A percentile compares a stretch with the other conserved stretches of the same genome.
Conservation (phyloP, 37 sponge, comb jelly and placozoan species). For the Petrosia ficiformis region DNA sequence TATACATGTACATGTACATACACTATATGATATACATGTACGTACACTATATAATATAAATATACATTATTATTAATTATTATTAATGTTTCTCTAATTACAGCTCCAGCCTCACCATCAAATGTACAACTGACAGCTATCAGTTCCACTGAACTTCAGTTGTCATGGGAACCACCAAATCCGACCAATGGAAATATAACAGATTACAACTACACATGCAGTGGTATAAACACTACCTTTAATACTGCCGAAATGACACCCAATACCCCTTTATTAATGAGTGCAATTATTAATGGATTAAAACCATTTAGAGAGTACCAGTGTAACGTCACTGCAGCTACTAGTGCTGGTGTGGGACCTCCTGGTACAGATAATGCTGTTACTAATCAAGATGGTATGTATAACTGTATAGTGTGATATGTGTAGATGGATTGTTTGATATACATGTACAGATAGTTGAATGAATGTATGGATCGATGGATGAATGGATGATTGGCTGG, state of each 20-base stretch:
- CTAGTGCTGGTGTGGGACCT: conserved; percentile 2
- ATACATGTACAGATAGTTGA: too few relatives aligned
- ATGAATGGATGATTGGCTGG: too few relatives aligned
- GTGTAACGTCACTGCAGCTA: background rate
- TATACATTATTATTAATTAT: background rate
- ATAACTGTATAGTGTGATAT: background rate
- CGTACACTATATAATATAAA: background rate
- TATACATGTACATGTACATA: too few relatives aligned
- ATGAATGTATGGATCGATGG: too few relatives aligned
- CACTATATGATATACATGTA: too few relatives aligned
- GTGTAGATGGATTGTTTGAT: too few relatives aligned
- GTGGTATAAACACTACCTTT: background rate
- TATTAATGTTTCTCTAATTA: background rate
- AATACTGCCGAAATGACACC: background rate
- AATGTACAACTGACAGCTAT: conserved; percentile 7
- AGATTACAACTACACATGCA: conserved; percentile 4
- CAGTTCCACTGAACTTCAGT: conserved; percentile 10
- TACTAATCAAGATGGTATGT: background rate
- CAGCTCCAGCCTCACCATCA: conserved; percentile 21
- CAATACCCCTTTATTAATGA: background rate
- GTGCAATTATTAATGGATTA: background rate
- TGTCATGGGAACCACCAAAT: conserved; percentile 30
- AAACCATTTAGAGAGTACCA: background rate
- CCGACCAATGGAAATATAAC: conserved; percentile 31
- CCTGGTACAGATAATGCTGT: background rate